These are phyloP conservation scores for Oplegnathus fasciatus DNA, from an alignment of 2,113 vertebrate species.

Conservation along the genomic window DNA sequence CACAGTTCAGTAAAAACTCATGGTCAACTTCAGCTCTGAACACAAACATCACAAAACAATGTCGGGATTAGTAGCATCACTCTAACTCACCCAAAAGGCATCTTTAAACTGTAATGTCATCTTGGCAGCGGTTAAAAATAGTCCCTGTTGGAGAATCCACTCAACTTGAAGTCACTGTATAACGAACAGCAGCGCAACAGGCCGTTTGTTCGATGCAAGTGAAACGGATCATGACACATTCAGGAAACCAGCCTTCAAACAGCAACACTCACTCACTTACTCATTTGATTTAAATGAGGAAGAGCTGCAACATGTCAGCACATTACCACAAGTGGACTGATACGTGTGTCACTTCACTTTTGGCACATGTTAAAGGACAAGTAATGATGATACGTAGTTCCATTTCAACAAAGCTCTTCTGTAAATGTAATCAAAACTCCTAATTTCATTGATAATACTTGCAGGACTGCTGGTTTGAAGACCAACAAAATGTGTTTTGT, in stretches of 20 bases:
- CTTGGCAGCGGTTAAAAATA: conserved; percentile 16
- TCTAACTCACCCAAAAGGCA: conserved; percentile 89
- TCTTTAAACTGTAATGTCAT: conserved; percentile 93
- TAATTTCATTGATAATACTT: too few species aligned
- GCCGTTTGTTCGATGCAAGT: conserved; percentile 39
- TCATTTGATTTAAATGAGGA: conserved; percentile 82
- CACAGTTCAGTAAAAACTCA: not conserved
- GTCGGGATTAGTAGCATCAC: not conserved
- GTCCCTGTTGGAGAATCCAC: conserved; percentile 3
- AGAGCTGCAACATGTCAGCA: conserved; percentile 67
- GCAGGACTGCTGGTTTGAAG: too few species aligned
- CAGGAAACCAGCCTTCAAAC: conserved; percentile 71
- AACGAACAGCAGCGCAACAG: not conserved
- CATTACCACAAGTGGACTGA: conserved; percentile 24
- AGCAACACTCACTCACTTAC: conserved; percentile 45
- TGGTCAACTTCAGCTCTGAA: not conserved
- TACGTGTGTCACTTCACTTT: not conserved
- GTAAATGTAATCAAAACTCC: not conserved
- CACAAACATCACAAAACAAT: not conserved
- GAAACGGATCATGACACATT: conserved; percentile 54
- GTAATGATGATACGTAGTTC: not conserved
- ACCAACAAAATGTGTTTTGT: too few species aligned
- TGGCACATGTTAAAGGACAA: not conserved
- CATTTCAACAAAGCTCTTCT: not conserved
- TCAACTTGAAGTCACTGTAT: not conserved